Percentiles rank a stretch among this genome's conserved stretches.
These are phyloP conservation scores for Lepidonotus clava DNA, from an alignment of 2,888 invertebrate species.

Conservation along the genomic window DNA sequence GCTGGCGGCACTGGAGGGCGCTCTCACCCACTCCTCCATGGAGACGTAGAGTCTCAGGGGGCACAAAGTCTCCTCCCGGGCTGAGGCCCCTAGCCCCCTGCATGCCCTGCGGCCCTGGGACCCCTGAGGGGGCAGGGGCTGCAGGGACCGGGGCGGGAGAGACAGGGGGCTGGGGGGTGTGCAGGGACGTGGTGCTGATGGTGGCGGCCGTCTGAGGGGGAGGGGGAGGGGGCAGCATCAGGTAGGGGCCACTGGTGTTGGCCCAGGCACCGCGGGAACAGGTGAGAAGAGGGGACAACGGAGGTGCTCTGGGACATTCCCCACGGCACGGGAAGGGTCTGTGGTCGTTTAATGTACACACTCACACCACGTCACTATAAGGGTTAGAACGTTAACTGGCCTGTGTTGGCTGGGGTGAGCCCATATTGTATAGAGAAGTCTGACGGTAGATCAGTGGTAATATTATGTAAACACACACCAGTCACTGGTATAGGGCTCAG, in stretches of 20 bases:
- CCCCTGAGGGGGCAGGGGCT: not conserved
- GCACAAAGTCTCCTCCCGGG: not conserved
- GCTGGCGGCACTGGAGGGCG: not conserved
- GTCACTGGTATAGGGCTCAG: too few species aligned
- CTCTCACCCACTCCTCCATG: not conserved
- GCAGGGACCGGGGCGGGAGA: not conserved
- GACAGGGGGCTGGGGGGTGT: not conserved
- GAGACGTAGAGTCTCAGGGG: too few species aligned
- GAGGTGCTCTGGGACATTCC: not conserved
- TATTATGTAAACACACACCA: too few species aligned
- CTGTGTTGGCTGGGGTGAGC: too few species aligned
- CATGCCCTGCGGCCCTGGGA: not conserved
- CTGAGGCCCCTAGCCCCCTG: not conserved
- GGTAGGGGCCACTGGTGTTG: not conserved
- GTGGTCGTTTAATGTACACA: not conserved
- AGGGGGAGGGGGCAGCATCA: not conserved
- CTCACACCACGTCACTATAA: not conserved
- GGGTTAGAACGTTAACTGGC: too few species aligned
- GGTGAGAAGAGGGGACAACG: slow-evolving; percentile 6
- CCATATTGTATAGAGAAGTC: too few species aligned
- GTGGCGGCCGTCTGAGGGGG: not conserved
- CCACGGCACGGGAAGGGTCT: not conserved
- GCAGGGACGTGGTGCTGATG: too few species aligned
- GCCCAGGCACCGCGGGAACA: slow-evolving; percentile 16
- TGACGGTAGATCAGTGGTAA: too few species aligned